Evolutionary conservation across 2,113 vertebrate genomes (phyloP).

Genomic region (Tachuris rubrigastra): DNA sequence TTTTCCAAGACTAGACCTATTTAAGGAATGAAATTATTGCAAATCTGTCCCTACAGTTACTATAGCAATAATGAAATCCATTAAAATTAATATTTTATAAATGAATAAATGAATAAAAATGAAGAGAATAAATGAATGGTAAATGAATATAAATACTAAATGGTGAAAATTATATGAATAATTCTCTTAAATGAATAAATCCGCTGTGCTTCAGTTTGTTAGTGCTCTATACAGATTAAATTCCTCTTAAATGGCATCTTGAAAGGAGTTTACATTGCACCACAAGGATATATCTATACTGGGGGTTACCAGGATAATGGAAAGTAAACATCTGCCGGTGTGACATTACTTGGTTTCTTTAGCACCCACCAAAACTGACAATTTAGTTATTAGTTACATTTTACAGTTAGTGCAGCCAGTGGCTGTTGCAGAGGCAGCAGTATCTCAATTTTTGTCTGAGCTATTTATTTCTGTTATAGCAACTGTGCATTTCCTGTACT

Average conservation of each 20-base stretch:
- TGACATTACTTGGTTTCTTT: background rate
- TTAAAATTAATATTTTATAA: conserved; percentile 81
- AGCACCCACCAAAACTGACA: background rate
- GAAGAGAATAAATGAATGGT: conserved; percentile 75
- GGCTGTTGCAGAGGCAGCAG: background rate
- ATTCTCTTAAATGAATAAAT: conserved; percentile 76
- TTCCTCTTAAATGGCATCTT: conserved; percentile 36
- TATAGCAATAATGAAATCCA: conserved; percentile 70
- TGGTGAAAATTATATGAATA: conserved; percentile 77
- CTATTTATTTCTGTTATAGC: background rate
- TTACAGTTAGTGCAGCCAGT: background rate
- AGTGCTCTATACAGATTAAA: conserved; percentile 34
- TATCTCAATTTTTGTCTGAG: background rate
- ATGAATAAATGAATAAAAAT: conserved; percentile 79
- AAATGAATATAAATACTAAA: conserved; percentile 75
- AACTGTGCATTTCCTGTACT: background rate
- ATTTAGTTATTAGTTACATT: background rate
- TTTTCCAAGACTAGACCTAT: conserved; percentile 69
- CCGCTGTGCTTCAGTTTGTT: conserved; percentile 46
- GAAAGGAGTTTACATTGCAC: conserved; percentile 33
- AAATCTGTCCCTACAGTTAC: conserved; percentile 63
- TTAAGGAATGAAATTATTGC: conserved; percentile 66
- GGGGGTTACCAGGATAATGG: background rate
- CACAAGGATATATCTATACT: background rate
- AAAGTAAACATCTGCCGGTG: background rate